These are phyloP conservation scores for Epinotia brunnichana DNA, from an alignment of 2,888 invertebrate species.

Conservation along the genomic window DNA sequence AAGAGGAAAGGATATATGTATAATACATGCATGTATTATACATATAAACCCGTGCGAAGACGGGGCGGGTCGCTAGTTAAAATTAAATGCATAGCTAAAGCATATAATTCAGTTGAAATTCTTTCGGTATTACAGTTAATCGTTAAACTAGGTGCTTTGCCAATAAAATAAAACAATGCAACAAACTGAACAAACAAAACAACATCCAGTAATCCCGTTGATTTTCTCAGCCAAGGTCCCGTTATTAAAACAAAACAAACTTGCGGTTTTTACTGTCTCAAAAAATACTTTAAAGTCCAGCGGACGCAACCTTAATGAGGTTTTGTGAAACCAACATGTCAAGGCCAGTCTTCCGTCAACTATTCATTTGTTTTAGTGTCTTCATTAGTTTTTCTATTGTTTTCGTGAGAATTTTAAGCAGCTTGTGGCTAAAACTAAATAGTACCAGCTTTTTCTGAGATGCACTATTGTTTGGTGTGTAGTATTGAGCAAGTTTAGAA, in stretches of 20 bases:
- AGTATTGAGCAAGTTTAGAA: constrained; percentile 5
- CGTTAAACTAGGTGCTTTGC: not conserved
- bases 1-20: too few species aligned
- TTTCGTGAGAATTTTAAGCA: constrained; percentile 9
- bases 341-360: constrained; percentile 25
- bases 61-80: too few species aligned
- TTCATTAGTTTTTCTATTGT: constrained; percentile 34
- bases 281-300: constrained; percentile 3
- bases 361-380: constrained; percentile 26
- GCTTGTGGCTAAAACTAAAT: constrained; percentile 3
- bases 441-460: not conserved
- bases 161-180: not conserved
- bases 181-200: not conserved
- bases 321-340: constrained; percentile 37
- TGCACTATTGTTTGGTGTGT: not conserved
- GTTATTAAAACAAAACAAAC: constrained; percentile 18
- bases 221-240: constrained; percentile 10
- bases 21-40: too few species aligned
- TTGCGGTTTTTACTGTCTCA: constrained; percentile 4
- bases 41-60: too few species aligned
- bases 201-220: constrained; percentile 10
- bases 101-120: too few species aligned
- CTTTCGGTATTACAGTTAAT: not conserved
- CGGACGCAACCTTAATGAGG: constrained; percentile 7
- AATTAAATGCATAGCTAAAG: too few species aligned